These are phyloP conservation scores for Ischnus inquisitorius DNA, from an alignment of 2,888 invertebrate genomes.

Conservation along the genomic window DNA sequence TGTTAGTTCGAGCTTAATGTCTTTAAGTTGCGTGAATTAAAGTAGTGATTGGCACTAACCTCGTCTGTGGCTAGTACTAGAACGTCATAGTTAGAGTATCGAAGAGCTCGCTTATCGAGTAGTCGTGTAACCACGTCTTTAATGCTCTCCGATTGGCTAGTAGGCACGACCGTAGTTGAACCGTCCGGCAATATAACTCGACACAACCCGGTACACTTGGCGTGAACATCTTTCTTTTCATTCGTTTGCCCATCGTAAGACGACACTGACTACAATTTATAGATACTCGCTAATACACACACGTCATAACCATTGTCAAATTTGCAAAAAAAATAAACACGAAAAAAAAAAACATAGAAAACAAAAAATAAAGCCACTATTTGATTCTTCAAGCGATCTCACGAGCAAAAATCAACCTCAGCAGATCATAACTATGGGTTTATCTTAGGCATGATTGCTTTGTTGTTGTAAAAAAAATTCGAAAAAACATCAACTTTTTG, in stretches of 20 bases:
- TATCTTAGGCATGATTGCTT: conserved; percentile 22
- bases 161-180: conserved; percentile 96
- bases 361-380: conserved; percentile 27
- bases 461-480: conserved; percentile 20
- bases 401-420: conserved; percentile 56
- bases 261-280: conserved; percentile 84
- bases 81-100: conserved; percentile 94
- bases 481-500: conserved; percentile 15
- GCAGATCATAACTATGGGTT: conserved; percentile 12
- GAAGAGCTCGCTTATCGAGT: conserved; percentile 93
- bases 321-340: conserved; percentile 53
- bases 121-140: conserved; percentile 92
- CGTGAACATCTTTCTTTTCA: conserved; percentile 83
- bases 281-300: conserved; percentile 64
- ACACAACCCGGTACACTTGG: conserved; percentile 88
- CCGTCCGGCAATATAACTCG: conserved; percentile 96
- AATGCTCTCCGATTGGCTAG: conserved; percentile 91
- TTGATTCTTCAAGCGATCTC: conserved; percentile 52
- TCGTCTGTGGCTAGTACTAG: conserved; percentile 87
- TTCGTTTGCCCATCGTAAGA: conserved; percentile 84
- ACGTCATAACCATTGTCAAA: conserved; percentile 58
- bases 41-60: conserved; percentile 80
- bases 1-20: conserved; percentile 67
- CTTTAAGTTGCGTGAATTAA: conserved; percentile 50
- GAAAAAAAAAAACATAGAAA: conserved; percentile 43